A percentile compares a stretch with the other conserved stretches of the same genome.
phyloP scores from a whole-genome alignment of 2,888 invertebrate species.

The Alloscopus bannaensis region DNA sequence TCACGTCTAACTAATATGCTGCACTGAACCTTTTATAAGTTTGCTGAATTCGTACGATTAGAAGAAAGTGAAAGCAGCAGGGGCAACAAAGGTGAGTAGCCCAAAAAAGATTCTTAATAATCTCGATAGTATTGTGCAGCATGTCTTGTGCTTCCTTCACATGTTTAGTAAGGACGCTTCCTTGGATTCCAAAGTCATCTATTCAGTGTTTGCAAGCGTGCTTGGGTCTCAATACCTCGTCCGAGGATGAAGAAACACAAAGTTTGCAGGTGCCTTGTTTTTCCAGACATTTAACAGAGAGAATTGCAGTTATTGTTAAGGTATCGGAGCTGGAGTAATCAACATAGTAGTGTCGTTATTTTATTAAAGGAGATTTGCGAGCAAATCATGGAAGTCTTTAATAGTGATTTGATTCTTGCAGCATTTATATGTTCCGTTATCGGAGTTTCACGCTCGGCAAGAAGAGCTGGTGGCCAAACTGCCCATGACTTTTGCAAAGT shows the following conservation, averaged over 20 bases:
- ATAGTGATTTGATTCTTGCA: not conserved
- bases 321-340: too few species aligned
- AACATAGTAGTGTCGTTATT: too few species aligned
- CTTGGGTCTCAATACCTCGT: too few species aligned
- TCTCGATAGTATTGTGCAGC: too few species aligned
- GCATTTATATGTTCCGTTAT: conserved; percentile 42
- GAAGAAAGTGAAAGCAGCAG: not conserved
- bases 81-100: not conserved
- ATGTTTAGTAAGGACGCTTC: conserved; percentile 33
- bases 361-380: too few species aligned
- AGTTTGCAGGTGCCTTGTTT: too few species aligned
- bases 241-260: too few species aligned
- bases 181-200: conserved; percentile 47
- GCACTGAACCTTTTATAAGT: too few species aligned
- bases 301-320: too few species aligned
- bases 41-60: not conserved
- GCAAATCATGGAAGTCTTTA: not conserved
- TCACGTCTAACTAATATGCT: too few species aligned
- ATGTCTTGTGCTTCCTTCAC: too few species aligned
- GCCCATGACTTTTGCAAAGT: not conserved
- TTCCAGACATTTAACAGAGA: too few species aligned
- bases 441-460: conserved; percentile 23
- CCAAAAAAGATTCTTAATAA: not conserved
- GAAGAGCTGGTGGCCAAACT: conserved; percentile 23
- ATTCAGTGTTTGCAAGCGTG: not conserved